phyloP scores from a whole-genome alignment of 2,888 invertebrate species.

The Keiferia lycopersicella region DNA sequence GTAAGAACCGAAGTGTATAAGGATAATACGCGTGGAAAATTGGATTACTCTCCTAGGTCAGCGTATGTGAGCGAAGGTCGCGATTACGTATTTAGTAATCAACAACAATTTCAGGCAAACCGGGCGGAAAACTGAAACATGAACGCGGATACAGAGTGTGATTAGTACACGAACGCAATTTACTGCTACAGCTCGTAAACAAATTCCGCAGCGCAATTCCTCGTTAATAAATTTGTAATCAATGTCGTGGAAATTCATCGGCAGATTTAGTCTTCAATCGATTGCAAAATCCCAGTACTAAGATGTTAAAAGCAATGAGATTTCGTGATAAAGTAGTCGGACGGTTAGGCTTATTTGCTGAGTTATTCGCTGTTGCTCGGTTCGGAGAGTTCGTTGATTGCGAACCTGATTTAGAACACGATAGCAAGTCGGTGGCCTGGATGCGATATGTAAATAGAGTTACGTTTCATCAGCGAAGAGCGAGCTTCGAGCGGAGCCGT shows the following conservation, averaged over 20 bases:
- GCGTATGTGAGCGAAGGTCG: constrained; percentile 10
- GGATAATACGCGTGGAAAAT: not conserved
- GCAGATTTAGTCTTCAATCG: constrained; percentile 33
- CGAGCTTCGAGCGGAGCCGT: not conserved
- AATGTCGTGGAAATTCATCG: constrained; percentile 40
- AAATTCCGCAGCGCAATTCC: constrained; percentile 37
- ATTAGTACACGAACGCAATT: constrained; percentile 25
- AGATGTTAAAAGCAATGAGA: constrained; percentile 34
- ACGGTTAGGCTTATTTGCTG: constrained; percentile 34
- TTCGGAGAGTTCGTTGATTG: constrained; percentile 53
- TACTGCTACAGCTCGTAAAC: constrained; percentile 24
- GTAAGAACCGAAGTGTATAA: not conserved
- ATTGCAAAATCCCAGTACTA: constrained; percentile 36
- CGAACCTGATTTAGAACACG: constrained; percentile 49
- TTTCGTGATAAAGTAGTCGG: constrained; percentile 36
- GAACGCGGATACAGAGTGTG: constrained; percentile 27
- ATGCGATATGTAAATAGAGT: constrained; percentile 54
- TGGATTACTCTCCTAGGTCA: constrained; percentile 6
- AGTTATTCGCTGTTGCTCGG: constrained; percentile 43
- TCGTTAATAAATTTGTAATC: constrained; percentile 35
- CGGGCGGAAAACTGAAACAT: constrained; percentile 21
- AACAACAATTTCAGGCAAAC: constrained; percentile 14
- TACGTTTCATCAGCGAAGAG: constrained; percentile 42
- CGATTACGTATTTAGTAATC: constrained; percentile 12
- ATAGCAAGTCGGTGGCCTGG: constrained; percentile 44